Evolutionary conservation across 2,797 vertebrate species (phyloP).

Genomic region (Eulemur rubriventer): DNA sequence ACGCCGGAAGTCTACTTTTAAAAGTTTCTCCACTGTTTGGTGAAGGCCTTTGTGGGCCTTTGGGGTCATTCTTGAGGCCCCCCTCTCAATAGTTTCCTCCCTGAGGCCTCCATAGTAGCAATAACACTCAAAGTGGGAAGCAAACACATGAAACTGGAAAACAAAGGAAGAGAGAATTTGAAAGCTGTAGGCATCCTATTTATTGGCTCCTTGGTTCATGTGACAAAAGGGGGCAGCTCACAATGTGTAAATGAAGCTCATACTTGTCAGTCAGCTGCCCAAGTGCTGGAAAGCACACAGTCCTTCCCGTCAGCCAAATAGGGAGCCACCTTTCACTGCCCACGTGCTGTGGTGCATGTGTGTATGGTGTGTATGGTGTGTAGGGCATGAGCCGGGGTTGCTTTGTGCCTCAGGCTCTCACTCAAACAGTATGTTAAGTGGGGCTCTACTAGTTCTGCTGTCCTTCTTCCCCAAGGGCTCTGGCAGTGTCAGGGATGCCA

Average conservation of each 20-base stretch:
- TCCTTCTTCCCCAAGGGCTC: not conserved
- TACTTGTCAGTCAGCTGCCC: not conserved
- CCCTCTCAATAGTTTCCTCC: not conserved
- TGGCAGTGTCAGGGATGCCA: no score
- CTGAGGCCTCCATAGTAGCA: not conserved
- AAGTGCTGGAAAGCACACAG: not conserved
- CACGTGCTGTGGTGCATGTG: rapidly evolving
- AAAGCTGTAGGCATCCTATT: not conserved
- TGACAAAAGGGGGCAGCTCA: not conserved
- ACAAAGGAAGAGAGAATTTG: not conserved
- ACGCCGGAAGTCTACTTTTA: not conserved
- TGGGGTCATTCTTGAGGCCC: not conserved
- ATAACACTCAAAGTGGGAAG: not conserved
- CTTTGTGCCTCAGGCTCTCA: not conserved
- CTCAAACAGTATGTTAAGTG: no score
- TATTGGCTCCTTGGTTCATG: not conserved
- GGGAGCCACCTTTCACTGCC: no score
- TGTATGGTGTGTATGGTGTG: rapidly evolving
- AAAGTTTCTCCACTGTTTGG: not conserved
- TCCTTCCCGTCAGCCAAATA: not conserved
- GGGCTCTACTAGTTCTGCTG: rapidly evolving
- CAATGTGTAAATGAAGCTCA: not conserved
- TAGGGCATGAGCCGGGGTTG: not conserved
- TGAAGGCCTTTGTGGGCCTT: not conserved
- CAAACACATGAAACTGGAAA: not conserved